These are phyloP conservation scores for Cylloceria caligata DNA, from an alignment of 2,888 invertebrate species.

Conservation along the genomic window DNA sequence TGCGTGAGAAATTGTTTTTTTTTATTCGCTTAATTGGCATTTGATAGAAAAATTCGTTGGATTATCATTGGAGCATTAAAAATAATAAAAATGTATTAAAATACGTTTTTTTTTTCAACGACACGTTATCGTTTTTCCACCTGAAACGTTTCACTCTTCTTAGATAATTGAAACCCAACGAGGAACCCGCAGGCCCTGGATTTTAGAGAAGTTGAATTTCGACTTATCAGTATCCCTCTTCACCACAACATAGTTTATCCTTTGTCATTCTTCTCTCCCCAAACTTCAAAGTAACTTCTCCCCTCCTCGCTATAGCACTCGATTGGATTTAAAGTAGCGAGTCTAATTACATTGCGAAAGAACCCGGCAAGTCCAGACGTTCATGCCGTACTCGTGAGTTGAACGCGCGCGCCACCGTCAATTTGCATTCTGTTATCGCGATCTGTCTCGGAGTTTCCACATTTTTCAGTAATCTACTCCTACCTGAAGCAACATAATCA, in stretches of 20 bases:
- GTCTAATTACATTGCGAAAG: constrained; percentile 76
- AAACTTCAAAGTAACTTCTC: constrained; percentile 74
- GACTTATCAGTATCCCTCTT: constrained; percentile 25
- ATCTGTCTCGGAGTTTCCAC: constrained; percentile 56
- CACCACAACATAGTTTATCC: constrained; percentile 37
- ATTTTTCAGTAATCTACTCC: constrained; percentile 45
- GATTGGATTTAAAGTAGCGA: constrained; percentile 77
- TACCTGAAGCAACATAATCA: constrained; percentile 34
- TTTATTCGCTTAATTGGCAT: too few relatives aligned
- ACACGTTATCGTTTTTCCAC: too few relatives aligned
- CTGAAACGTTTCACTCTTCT: too few relatives aligned
- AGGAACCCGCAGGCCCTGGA: background rate
- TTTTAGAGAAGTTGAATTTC: constrained; percentile 47
- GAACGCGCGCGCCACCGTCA: constrained; percentile 70
- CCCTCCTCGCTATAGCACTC: constrained; percentile 63
- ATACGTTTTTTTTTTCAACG: too few relatives aligned
- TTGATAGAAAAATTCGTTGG: too few relatives aligned
- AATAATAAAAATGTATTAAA: too few relatives aligned
- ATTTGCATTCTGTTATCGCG: constrained; percentile 77
- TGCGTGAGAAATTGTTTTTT: too few relatives aligned
- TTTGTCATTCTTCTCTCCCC: constrained; percentile 45
- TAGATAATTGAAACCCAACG: background rate
- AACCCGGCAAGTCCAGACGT: constrained; percentile 76
- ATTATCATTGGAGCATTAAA: too few relatives aligned
- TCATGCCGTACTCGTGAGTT: constrained; percentile 44